Evolutionary conservation across 2,888 invertebrate genomes (phyloP).

Genomic region (Aromia moschata): DNA sequence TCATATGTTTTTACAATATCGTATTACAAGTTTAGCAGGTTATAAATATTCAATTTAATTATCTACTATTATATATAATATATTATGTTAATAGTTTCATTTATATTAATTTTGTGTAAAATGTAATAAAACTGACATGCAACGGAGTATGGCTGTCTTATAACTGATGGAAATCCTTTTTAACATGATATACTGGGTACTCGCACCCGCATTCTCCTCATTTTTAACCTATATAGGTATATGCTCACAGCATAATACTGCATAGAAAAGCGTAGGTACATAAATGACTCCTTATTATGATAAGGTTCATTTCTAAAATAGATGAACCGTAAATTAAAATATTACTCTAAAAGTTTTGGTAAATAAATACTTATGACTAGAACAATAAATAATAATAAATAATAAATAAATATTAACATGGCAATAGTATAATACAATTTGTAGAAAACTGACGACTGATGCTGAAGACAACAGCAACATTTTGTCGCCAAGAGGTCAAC

Average conservation of each 20-base stretch:
- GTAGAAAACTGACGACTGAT: constrained; percentile 19
- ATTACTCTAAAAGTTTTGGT: constrained; percentile 30
- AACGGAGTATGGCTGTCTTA: constrained; percentile 60
- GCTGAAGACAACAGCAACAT: constrained; percentile 24
- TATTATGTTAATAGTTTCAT: constrained; percentile 59
- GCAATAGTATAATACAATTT: constrained; percentile 20
- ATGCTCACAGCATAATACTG: constrained; percentile 48
- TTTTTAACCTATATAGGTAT: constrained; percentile 43
- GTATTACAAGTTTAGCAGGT: constrained; percentile 62
- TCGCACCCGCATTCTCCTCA: constrained; percentile 45
- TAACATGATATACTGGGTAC: constrained; percentile 50
- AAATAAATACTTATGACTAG: constrained; percentile 40
- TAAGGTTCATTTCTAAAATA: constrained; percentile 14
- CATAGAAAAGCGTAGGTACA: constrained; percentile 50
- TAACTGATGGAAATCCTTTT: constrained; percentile 37
- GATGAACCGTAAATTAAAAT: constrained; percentile 13
- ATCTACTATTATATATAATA: constrained; percentile 60
- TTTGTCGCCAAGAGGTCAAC: constrained; percentile 31
- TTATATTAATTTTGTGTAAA: constrained; percentile 62
- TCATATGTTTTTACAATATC: constrained; percentile 63
- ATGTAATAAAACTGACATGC: constrained; percentile 63
- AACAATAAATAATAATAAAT: constrained; percentile 43
- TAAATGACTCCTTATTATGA: constrained; percentile 21
- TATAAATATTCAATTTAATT: constrained; percentile 62
- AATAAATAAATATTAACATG: constrained; percentile 44